Evolutionary conservation across 2,888 invertebrate species (phyloP).

Genomic region (Pristionchus arcanus): DNA sequence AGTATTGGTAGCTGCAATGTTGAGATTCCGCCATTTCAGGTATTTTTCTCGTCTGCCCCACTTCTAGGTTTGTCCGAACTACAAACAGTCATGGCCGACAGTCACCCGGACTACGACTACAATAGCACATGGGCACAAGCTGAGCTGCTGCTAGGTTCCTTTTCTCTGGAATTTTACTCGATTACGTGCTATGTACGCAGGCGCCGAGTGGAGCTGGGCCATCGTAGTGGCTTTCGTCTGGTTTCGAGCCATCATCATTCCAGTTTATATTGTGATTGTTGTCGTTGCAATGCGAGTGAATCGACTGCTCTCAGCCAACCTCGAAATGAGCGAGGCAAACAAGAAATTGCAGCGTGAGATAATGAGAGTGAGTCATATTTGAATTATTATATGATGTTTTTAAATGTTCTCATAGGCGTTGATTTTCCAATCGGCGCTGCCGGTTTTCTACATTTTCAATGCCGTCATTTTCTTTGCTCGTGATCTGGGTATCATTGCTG

Average conservation of each 20-base stretch:
- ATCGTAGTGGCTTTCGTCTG: neutral
- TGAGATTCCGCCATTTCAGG: neutral
- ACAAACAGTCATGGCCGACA: neutral
- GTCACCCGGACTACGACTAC: neutral
- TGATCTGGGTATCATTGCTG: neutral
- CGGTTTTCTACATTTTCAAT: neutral
- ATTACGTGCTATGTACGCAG: neutral
- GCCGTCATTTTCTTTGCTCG: neutral
- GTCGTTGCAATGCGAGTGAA: neutral
- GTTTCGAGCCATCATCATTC: neutral
- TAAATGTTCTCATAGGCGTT: too few species aligned
- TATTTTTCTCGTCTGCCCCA: neutral
- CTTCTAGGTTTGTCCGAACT: neutral
- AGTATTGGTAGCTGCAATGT: neutral
- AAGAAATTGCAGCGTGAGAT: slow-evolving; percentile 14
- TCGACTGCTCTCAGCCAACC: neutral
- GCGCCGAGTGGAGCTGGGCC: neutral
- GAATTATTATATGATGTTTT: too few species aligned
- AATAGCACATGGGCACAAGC: neutral
- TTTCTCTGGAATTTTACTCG: neutral
- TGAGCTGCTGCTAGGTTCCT: neutral
- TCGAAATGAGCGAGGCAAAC: neutral
- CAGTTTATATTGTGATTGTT: neutral
- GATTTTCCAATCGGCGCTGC: neutral
- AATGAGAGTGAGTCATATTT: neutral